Evolutionary conservation across 2,888 invertebrate species (phyloP).

Genomic region (Chrysomela aeneicollis): DNA sequence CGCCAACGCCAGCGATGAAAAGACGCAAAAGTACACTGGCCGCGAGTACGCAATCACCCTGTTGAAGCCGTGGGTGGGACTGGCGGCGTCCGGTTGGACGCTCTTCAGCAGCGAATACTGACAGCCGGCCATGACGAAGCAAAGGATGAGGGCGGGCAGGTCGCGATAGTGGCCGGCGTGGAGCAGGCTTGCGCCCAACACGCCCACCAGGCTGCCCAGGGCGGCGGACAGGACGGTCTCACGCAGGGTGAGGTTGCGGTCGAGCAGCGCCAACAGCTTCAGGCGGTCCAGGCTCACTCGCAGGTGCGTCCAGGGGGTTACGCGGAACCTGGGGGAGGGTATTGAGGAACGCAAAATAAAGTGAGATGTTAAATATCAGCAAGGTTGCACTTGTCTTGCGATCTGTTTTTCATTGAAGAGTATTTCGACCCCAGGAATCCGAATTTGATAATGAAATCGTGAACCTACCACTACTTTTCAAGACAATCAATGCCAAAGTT

Average conservation of each 20-base stretch:
- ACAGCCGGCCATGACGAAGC: constrained; percentile 96
- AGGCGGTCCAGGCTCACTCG: constrained; percentile 94
- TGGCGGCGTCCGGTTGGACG: constrained; percentile 98
- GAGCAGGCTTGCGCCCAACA: constrained; percentile 84
- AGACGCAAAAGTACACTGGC: constrained; percentile 91
- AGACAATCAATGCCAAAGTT: too few species aligned
- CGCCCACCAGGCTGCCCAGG: constrained; percentile 84
- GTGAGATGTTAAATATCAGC: too few species aligned
- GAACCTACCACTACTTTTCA: too few species aligned
- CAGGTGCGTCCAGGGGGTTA: constrained; percentile 70
- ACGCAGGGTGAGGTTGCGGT: constrained; percentile 84
- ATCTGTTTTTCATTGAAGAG: too few species aligned
- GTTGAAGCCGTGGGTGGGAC: constrained; percentile 98
- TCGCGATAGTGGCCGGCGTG: constrained; percentile 89
- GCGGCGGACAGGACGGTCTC: constrained; percentile 85
- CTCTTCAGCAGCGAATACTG: constrained; percentile 97
- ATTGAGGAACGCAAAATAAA: too few species aligned
- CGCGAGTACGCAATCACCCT: constrained; percentile 92
- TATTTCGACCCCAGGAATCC: too few species aligned
- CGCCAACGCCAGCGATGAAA: constrained; percentile 64
- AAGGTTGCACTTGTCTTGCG: too few species aligned
- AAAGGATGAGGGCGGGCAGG: constrained; percentile 92
- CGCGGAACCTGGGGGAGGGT: constrained; percentile 65
- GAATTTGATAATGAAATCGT: too few species aligned
- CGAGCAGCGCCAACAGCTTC: constrained; percentile 89